Evolutionary conservation across 2,113 vertebrate species (phyloP).

Genomic region (Manacus vitellinus): DNA sequence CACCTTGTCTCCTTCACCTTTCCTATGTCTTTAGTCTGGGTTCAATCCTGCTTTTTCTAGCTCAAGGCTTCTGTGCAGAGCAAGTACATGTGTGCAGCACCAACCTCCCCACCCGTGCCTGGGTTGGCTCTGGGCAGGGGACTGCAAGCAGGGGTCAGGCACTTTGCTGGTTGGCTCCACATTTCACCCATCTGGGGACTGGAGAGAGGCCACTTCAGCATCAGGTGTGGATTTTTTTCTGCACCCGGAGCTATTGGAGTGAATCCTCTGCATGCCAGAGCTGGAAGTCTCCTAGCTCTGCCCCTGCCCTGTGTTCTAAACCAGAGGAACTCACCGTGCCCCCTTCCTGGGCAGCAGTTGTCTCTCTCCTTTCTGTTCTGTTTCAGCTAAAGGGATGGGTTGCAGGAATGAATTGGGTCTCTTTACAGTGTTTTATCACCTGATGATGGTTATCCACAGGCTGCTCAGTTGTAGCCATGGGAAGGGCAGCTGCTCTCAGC

Average conservation of each 20-base stretch:
- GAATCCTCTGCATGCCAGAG: background rate
- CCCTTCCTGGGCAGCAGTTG: background rate
- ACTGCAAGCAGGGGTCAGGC: background rate
- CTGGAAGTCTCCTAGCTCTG: background rate
- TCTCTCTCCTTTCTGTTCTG: background rate
- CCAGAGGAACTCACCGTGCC: background rate
- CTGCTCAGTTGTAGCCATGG: background rate
- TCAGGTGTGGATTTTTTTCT: background rate
- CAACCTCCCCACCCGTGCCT: rapidly evolving
- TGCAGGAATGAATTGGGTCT: background rate
- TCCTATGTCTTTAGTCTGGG: background rate
- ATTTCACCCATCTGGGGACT: background rate
- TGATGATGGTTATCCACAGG: slow-evolving; percentile 21
- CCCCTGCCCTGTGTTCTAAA: background rate
- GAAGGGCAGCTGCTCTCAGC: slow-evolving; percentile 7
- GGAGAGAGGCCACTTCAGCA: background rate
- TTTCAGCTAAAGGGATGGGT: background rate
- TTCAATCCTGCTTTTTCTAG: background rate
- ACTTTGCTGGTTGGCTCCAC: rapidly evolving
- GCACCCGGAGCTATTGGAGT: background rate
- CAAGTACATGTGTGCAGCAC: rapidly evolving
- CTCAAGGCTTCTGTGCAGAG: background rate
- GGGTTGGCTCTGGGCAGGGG: background rate
- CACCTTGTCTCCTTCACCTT: background rate
- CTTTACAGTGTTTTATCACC: background rate